A percentile compares a stretch with the other conserved stretches of the same genome.
Evolutionary conservation across 2,888 invertebrate species (phyloP).

Genomic region (Pelosia muscerda): DNA sequence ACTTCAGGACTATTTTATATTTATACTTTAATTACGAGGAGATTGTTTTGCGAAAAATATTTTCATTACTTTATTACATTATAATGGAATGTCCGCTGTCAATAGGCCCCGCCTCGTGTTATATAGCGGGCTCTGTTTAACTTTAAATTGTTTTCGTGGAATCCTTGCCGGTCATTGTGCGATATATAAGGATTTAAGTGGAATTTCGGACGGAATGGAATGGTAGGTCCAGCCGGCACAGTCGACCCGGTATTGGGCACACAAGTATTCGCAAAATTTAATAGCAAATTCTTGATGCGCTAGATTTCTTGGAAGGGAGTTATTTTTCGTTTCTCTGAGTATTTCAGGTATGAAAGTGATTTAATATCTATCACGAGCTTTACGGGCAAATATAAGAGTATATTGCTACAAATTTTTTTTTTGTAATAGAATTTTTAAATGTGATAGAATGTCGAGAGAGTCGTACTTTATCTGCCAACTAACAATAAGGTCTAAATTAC

Average conservation of each 20-base stretch:
- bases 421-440: too few species aligned
- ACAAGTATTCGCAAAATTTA: constrained; percentile 34
- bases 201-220: constrained; percentile 51
- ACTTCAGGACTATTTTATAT: neutral
- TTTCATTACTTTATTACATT: neutral
- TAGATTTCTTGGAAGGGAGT: constrained; percentile 24
- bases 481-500: neutral
- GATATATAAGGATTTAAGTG: constrained; percentile 47
- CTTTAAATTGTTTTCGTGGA: constrained; percentile 56
- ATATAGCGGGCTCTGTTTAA: constrained; percentile 49
- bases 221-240: constrained; percentile 41
- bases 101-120: constrained; percentile 24
- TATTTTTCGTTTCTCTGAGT: constrained; percentile 25
- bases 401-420: too few species aligned
- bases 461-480: neutral
- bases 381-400: neutral
- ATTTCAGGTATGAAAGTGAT: constrained; percentile 18
- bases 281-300: constrained; percentile 36
- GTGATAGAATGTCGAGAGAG: neutral
- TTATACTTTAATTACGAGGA: neutral
- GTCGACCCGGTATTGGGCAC: constrained; percentile 32
- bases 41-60: neutral
- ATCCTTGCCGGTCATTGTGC: constrained; percentile 46
- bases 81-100: constrained; percentile 11
- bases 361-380: constrained; percentile 23